Base-by-base conservation (phyloP, 2,113 vertebrate genomes). In the Alligator sinensis region DNA sequence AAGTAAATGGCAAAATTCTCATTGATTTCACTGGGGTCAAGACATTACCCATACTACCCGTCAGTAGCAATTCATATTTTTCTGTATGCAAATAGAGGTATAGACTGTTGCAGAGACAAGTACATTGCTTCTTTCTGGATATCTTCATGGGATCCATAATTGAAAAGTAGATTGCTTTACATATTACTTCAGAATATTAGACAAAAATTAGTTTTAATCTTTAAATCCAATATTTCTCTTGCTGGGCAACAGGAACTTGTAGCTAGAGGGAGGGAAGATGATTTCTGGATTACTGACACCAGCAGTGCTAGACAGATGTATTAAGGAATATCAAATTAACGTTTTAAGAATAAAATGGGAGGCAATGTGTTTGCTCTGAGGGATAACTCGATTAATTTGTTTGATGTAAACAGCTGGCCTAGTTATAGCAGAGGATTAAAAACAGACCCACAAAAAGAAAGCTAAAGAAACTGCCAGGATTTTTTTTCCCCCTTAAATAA, bases 141-240 rank as follows among this genome's bases (percentile, higher is more conserved):
- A 47, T 83, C 63, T 83, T 70, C 70, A 70, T 11, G 82, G 30
- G 18, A 24, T 34, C 30, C n/a, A 75, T 1, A 77, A n/a, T 90
- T 90, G 22, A 11, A 86, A 91, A 87, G 83, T 55, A 60, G 55
- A 1, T 78, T 1, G 0, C 58, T 28, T 34, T 63, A 28, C 30
- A 76, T 25, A 79, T 77, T 34, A 58, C 11, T 13, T 92, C 7
- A 89, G 75, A 91, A 86, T 89, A 60, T 80, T 59, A 86, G 79
- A 34, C 77, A 92, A 85, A 91, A 83, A 94, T 84, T 77, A 66
- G 13, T 80, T 70, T 93, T 91, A 78, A 21, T 79, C 12, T 89
- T 92, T 92, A 47, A 5, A 85, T 11, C 22, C 87, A 60, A 30
- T 21, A 19, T 19, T 84, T 96, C 93, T 95, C 86, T 95, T 95